Evolutionary conservation across 2,888 invertebrate species (phyloP).

Genomic region (Mamestra brassicae): DNA sequence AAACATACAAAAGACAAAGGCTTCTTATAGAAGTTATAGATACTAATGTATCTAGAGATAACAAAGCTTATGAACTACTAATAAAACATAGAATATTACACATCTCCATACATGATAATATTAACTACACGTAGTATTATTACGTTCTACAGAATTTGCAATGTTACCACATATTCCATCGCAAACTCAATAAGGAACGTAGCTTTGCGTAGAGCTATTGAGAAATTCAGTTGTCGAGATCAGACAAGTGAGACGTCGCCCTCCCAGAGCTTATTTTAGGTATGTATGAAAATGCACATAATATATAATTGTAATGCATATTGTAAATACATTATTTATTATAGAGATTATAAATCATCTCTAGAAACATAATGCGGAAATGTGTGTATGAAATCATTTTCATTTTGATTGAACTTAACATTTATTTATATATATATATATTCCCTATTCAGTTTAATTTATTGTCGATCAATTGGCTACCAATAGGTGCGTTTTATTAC

Average conservation of each 20-base stretch:
- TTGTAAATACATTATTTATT: too few species aligned
- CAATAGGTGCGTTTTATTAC: not conserved
- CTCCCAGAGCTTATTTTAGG: not conserved
- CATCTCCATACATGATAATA: not conserved
- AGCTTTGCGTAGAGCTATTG: not conserved
- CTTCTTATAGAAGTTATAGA: too few species aligned
- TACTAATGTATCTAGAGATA: not conserved
- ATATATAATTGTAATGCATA: too few species aligned
- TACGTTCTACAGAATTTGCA: slow-evolving; percentile 6
- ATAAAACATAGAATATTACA: not conserved
- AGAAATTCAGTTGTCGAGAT: not conserved
- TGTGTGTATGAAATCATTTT: not conserved
- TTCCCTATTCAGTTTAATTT: too few species aligned
- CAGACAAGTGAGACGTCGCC: not conserved
- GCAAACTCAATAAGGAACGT: not conserved
- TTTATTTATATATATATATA: too few species aligned
- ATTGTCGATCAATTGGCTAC: too few species aligned
- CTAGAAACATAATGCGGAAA: not conserved
- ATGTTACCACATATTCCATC: slow-evolving; percentile 1
- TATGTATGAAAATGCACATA: not conserved
- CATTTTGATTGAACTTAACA: too few species aligned
- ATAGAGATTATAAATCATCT: too few species aligned
- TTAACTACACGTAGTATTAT: not conserved
- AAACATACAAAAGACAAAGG: not conserved
- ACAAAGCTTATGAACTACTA: not conserved